Conservation (phyloP, 2,797 vertebrate species). For the Crenichthys baileyi region DNA sequence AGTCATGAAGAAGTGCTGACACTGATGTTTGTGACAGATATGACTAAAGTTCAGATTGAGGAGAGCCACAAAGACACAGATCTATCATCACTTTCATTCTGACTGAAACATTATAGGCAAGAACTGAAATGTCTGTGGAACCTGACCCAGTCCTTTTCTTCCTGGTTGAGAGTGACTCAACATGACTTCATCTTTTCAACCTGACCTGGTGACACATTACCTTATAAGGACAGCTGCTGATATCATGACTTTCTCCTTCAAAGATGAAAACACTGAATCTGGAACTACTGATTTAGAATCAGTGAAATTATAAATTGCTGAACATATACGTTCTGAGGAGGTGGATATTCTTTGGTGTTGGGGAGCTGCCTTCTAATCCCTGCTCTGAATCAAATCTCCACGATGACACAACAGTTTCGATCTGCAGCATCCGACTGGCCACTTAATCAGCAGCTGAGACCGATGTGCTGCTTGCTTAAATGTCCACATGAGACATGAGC, state of each 20-base stretch:
- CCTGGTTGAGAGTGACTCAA: slow-evolving; percentile 51
- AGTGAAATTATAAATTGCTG: neutral
- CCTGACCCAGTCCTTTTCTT: neutral
- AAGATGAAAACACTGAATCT: neutral
- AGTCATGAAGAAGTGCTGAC: too few relatives aligned
- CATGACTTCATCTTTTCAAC: slow-evolving; percentile 46
- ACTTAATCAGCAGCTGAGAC: neutral
- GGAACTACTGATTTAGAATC: neutral
- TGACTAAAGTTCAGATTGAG: too few relatives aligned
- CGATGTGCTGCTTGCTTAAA: too few relatives aligned
- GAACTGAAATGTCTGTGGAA: neutral
- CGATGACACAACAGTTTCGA: neutral
- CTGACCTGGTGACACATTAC: slow-evolving; percentile 2
- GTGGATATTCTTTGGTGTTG: too few relatives aligned
- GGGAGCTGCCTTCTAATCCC: neutral
- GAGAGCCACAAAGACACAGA: too few relatives aligned
- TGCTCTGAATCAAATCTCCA: neutral
- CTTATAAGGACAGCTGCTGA: slow-evolving; percentile 3
- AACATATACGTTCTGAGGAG: neutral
- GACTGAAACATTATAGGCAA: neutral
- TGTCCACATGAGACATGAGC: too few relatives aligned
- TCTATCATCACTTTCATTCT: neutral
- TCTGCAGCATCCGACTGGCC: neutral
- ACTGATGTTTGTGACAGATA: too few relatives aligned
- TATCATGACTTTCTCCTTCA: neutral